Evolutionary conservation across 2,113 vertebrate species (phyloP).

Genomic region (Tichodroma muraria): DNA sequence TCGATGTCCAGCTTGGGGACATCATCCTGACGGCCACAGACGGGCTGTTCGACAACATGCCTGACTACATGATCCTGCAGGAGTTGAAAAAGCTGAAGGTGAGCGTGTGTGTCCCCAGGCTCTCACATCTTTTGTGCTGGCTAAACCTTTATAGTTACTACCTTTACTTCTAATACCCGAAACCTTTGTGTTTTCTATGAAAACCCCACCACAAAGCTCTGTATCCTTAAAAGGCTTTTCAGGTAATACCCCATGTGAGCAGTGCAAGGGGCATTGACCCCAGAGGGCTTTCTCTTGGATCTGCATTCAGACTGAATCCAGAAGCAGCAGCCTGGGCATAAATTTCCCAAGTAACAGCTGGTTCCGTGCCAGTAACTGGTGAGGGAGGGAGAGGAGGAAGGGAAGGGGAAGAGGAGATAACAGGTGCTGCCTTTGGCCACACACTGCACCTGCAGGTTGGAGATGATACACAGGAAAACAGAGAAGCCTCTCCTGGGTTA

Average conservation of each 20-base stretch:
- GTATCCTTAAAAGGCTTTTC: accelerated
- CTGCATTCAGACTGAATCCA: background rate
- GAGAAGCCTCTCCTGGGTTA: background rate
- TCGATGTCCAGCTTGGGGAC: slow-evolving; percentile 97
- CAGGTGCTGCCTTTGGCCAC: background rate
- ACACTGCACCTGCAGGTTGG: background rate
- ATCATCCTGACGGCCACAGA: slow-evolving; percentile 96
- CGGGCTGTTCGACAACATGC: slow-evolving; percentile 99
- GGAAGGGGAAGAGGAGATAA: background rate
- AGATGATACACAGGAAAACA: background rate
- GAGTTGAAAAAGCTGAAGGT: slow-evolving; percentile 98
- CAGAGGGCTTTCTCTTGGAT: background rate
- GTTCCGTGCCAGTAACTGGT: background rate
- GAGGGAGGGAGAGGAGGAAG: too few relatives aligned
- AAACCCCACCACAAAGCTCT: background rate
- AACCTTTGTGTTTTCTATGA: background rate
- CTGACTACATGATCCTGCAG: slow-evolving; percentile 98
- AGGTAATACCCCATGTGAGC: background rate
- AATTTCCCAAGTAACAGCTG: background rate
- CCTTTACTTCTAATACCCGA: accelerated
- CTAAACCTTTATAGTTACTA: background rate
- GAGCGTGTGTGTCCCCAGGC: background rate
- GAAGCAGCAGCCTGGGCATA: background rate
- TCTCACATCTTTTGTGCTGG: accelerated
- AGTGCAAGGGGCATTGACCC: background rate